These are phyloP conservation scores for Idaea dimidiata DNA, from an alignment of 2,888 invertebrate species.

Conservation along the genomic window DNA sequence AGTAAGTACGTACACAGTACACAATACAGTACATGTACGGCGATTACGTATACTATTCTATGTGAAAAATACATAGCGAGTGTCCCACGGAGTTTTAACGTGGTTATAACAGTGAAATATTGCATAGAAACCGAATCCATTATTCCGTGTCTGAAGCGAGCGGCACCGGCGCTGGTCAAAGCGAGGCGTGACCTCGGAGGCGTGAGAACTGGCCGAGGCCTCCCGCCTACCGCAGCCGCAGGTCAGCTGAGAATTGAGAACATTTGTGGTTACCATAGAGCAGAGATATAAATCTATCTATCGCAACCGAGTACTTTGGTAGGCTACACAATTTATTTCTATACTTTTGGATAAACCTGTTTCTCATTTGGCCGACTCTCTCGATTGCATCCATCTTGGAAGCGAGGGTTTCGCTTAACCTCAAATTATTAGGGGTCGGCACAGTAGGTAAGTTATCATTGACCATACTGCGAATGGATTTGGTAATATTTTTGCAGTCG, in stretches of 20 bases:
- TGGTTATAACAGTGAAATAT: slow-evolving; percentile 41
- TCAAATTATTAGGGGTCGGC: too few relatives aligned
- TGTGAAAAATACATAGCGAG: slow-evolving; percentile 23
- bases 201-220: slow-evolving; percentile 67
- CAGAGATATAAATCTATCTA: neutral
- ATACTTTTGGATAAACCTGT: too few relatives aligned
- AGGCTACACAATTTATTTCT: too few relatives aligned
- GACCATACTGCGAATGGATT: too few relatives aligned
- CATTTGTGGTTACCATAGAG: neutral
- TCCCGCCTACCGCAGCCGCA: slow-evolving; percentile 42
- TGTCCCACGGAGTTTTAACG: slow-evolving; percentile 30
- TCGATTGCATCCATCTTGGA: too few relatives aligned
- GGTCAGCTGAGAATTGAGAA: neutral
- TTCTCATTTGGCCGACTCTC: too few relatives aligned
- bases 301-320: too few relatives aligned
- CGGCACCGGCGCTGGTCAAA: slow-evolving; percentile 71
- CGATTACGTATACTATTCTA: slow-evolving; percentile 5
- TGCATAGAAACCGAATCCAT: slow-evolving; percentile 55
- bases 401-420: too few relatives aligned
- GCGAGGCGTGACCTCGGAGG: slow-evolving; percentile 76
- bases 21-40: neutral
- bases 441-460: too few relatives aligned
- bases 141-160: slow-evolving; percentile 47
- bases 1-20: too few relatives aligned
- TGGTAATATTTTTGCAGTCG: too few relatives aligned